Conservation (phyloP, 2,888 invertebrate species). For the Coleophora deauratella region DNA sequence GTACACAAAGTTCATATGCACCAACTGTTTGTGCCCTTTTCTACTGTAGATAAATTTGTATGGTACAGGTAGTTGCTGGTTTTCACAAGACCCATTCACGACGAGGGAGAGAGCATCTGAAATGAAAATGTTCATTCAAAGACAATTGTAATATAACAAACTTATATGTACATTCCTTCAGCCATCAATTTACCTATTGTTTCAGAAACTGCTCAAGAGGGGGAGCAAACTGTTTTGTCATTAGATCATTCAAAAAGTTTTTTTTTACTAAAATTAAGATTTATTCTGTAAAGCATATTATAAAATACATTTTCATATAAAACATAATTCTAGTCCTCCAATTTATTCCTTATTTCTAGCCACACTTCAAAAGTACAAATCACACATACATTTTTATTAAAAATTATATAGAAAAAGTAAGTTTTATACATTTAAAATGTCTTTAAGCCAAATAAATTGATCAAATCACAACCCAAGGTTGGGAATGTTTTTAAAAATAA, state of each 20-base stretch:
- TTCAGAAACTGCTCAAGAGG: too few relatives aligned
- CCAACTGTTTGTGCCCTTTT: constrained; percentile 69
- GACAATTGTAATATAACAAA: too few relatives aligned
- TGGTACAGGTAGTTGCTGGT: constrained; percentile 48
- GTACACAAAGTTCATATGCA: constrained; percentile 69
- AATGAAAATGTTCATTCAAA: constrained; percentile 21
- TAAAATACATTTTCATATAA: constrained; percentile 43
- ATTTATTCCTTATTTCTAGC: constrained; percentile 25
- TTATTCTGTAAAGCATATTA: constrained; percentile 34
- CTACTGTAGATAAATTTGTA: constrained; percentile 70
- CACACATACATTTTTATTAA: neutral
- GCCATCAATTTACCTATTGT: too few relatives aligned
- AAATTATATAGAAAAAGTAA: too few relatives aligned
- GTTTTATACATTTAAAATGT: constrained; percentile 11
- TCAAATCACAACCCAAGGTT: constrained; percentile 14
- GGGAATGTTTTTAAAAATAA: constrained; percentile 35
- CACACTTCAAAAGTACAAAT: constrained; percentile 31
- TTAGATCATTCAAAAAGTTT: too few relatives aligned
- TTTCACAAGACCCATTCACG: constrained; percentile 53
- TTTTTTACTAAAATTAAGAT: constrained; percentile 8
- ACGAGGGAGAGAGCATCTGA: constrained; percentile 65
- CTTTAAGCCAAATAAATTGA: constrained; percentile 15
- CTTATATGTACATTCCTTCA: too few relatives aligned
- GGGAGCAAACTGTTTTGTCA: too few relatives aligned
- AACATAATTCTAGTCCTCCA: too few relatives aligned